phyloP scores from a whole-genome alignment of 2,797 vertebrate genomes.

The Acipenser transmontanus region DNA sequence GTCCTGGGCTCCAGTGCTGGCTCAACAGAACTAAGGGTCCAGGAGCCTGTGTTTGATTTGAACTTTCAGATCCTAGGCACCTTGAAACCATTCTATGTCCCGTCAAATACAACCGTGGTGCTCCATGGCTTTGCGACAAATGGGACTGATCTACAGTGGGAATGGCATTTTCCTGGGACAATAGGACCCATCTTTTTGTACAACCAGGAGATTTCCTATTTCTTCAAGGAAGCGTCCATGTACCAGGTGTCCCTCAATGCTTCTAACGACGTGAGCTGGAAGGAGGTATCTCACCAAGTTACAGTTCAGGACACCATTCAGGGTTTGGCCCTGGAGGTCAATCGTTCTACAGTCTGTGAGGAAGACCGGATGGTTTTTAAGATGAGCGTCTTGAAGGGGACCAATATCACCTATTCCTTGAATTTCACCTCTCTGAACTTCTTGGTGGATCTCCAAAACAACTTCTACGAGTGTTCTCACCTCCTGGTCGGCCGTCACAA shows the following conservation, averaged over 20 bases:
- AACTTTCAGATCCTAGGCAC: conserved; percentile 44
- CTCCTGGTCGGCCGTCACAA: conserved; percentile 45
- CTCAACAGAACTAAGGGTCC: conserved; percentile 45
- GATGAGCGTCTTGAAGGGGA: conserved; percentile 51
- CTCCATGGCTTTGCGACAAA: conserved; percentile 37
- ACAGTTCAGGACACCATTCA: conserved; percentile 47
- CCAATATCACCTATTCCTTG: conserved; percentile 47
- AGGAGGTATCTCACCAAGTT: conserved; percentile 40
- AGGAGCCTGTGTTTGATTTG: conserved; percentile 49
- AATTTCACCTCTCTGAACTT: conserved; percentile 37
- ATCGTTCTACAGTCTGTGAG: conserved; percentile 39
- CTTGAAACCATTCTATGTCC: conserved; percentile 39
- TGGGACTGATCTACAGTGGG: conserved; percentile 52
- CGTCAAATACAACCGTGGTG: conserved; percentile 25
- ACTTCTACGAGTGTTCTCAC: conserved; percentile 34
- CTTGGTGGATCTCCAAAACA: conserved; percentile 22
- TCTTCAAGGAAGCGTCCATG: conserved; percentile 40
- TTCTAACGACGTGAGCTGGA: conserved; percentile 61
- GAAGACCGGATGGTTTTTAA: conserved; percentile 41
- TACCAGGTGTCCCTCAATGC: conserved; percentile 52
- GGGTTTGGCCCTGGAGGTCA: conserved; percentile 45
- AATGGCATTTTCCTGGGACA: conserved; percentile 41
- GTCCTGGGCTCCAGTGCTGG: conserved; percentile 39
- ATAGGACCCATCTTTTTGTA: conserved; percentile 14
- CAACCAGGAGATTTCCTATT: conserved; percentile 35